These are phyloP conservation scores for Lepetodrilus schrolli DNA, from an alignment of 2,888 invertebrate genomes.

Conservation along the genomic window DNA sequence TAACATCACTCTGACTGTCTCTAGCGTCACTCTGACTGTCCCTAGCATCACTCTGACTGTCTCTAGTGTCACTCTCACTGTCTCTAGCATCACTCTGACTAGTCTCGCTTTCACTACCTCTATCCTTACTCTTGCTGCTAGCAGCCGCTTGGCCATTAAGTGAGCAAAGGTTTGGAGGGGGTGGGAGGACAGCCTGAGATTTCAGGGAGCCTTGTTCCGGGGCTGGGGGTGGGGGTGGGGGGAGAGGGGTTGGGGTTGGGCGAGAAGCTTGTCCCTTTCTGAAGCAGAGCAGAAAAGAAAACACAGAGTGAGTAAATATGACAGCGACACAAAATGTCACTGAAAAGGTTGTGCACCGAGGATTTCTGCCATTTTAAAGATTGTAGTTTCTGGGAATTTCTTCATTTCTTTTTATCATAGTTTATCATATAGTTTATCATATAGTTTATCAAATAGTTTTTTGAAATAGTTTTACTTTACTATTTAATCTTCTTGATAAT, in stretches of 20 bases:
- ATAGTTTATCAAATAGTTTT: too few relatives aligned
- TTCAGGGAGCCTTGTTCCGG: not conserved
- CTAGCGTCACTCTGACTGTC: slow-evolving; percentile 1
- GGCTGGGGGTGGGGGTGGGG: slow-evolving; percentile 13
- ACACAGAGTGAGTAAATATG: not conserved
- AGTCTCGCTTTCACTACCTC: not conserved
- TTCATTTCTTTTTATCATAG: too few relatives aligned
- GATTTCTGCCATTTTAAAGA: too few relatives aligned
- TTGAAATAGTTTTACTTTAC: too few relatives aligned
- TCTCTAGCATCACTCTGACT: not conserved
- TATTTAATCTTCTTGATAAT: too few relatives aligned
- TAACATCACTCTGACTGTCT: slow-evolving; percentile 6
- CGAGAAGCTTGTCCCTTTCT: not conserved
- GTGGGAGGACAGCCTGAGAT: not conserved
- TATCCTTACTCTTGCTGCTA: not conserved
- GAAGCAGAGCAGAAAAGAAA: slow-evolving; percentile 3
- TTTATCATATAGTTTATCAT: too few relatives aligned
- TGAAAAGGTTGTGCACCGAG: too few relatives aligned
- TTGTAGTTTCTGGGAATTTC: too few relatives aligned
- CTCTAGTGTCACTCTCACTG: not conserved
- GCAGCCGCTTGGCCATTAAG: not conserved
- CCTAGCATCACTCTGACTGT: not conserved
- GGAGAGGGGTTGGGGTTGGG: not conserved
- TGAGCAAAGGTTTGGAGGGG: not conserved
- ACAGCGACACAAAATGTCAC: not conserved